Percentiles rank a stretch among this genome's conserved stretches.
phyloP scores from a whole-genome alignment of 2,113 vertebrate genomes.

The Podocnemis expansa region DNA sequence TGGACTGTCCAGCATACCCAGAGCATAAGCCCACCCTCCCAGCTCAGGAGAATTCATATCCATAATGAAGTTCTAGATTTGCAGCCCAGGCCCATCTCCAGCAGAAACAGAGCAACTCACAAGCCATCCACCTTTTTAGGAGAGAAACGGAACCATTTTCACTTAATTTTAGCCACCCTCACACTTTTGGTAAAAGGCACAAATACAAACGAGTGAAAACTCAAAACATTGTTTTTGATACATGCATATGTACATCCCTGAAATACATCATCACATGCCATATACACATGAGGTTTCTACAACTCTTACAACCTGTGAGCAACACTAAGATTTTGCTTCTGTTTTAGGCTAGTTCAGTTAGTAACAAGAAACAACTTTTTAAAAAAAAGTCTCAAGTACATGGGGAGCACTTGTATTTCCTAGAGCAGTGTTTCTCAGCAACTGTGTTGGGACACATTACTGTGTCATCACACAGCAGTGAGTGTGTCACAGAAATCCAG shows the following conservation, averaged over 20 bases:
- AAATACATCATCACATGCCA: not conserved
- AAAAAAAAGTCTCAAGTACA: not conserved
- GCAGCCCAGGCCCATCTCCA: not conserved
- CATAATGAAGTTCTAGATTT: not conserved
- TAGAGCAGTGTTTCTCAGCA: no score
- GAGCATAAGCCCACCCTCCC: not conserved
- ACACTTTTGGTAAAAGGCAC: not conserved
- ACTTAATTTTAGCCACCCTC: slow-evolving; percentile 21
- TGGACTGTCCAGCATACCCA: not conserved
- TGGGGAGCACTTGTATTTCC: not conserved
- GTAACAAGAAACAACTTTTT: slow-evolving; percentile 67
- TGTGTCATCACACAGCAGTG: no score
- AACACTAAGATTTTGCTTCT: slow-evolving; percentile 31
- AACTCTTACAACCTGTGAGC: not conserved
- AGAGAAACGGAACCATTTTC: slow-evolving; percentile 17
- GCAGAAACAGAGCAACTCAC: not conserved
- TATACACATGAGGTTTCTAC: slow-evolving; percentile 1
- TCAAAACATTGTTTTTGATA: slow-evolving; percentile 18
- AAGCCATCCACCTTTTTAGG: slow-evolving; percentile 31
- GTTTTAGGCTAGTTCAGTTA: slow-evolving; percentile 72
- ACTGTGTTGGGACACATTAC: no score
- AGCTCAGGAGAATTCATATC: not conserved
- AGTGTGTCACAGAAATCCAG: no score
- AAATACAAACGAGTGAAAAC: slow-evolving; percentile 30
- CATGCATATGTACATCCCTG: not conserved